These are phyloP conservation scores for Caranx ignobilis DNA, from an alignment of 2,113 vertebrate species.

Conservation along the genomic window DNA sequence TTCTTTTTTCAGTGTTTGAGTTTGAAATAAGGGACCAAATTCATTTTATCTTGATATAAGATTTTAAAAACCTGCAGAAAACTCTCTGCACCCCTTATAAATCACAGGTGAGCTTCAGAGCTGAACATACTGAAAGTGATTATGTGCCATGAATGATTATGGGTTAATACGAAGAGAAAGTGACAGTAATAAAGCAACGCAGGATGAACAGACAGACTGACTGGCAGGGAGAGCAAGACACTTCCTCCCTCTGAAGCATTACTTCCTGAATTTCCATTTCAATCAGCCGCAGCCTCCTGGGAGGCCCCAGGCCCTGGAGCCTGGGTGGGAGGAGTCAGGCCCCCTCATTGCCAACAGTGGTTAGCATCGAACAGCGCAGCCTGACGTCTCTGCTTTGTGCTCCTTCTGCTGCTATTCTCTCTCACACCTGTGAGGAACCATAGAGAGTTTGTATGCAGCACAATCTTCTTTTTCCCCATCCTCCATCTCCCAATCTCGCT, in stretches of 20 bases:
- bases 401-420: slow-evolving; percentile 47
- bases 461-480: slow-evolving; percentile 2
- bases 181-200: slow-evolving; percentile 64
- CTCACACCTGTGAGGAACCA: slow-evolving; percentile 55
- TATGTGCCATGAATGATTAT: slow-evolving; percentile 61
- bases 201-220: slow-evolving; percentile 57
- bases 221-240: slow-evolving; percentile 56
- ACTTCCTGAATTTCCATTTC: slow-evolving; percentile 81
- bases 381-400: slow-evolving; percentile 44
- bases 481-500: slow-evolving; percentile 2
- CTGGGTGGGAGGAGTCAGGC: slow-evolving; percentile 73
- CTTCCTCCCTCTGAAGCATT: slow-evolving; percentile 67
- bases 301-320: slow-evolving; percentile 52
- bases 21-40: not conserved
- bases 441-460: slow-evolving; percentile 41
- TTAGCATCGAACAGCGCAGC: slow-evolving; percentile 66
- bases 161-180: slow-evolving; percentile 53
- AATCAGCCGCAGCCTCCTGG: slow-evolving; percentile 71
- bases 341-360: slow-evolving; percentile 73
- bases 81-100: not conserved
- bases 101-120: slow-evolving; percentile 17
- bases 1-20: not conserved
- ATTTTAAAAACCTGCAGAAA: not conserved
- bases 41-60: not conserved
- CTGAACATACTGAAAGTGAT: slow-evolving; percentile 33